These are phyloP conservation scores for Allolobophora icterica DNA, from an alignment of 2,888 invertebrate genomes.

Conservation along the genomic window DNA sequence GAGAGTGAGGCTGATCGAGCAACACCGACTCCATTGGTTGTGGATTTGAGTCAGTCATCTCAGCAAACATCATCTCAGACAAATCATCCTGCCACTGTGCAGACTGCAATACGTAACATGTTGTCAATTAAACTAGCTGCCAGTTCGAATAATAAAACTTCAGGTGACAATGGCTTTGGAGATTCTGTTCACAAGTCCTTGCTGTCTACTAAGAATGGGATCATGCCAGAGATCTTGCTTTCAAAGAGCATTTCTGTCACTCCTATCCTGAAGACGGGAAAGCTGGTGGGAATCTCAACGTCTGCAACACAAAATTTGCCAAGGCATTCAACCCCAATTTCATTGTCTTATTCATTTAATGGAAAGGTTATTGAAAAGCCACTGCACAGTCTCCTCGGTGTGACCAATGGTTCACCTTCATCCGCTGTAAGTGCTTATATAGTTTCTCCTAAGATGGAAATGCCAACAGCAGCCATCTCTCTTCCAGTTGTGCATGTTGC, in stretches of 20 bases:
- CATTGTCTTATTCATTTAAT: not conserved
- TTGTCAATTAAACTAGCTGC: conserved; percentile 14
- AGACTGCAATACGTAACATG: conserved; percentile 26
- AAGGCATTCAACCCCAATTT: conserved; percentile 13
- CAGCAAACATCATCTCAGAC: not conserved
- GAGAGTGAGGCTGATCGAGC: not conserved
- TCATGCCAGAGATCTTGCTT: not conserved
- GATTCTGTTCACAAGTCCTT: not conserved
- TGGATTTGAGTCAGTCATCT: conserved; percentile 34
- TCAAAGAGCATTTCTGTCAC: not conserved
- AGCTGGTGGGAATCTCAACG: not conserved
- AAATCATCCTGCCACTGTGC: not conserved
- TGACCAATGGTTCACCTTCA: not conserved
- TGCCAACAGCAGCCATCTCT: not conserved
- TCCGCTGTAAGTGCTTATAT: not conserved
- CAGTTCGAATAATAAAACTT: not conserved
- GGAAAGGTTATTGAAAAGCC: not conserved
- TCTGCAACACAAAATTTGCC: not conserved
- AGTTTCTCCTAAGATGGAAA: not conserved
- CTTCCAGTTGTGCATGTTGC: not conserved
- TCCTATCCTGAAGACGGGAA: not conserved
- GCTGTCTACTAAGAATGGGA: not conserved
- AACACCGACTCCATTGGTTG: conserved; percentile 1
- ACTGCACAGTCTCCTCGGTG: not conserved
- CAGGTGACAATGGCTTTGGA: not conserved